A percentile compares a stretch with the other conserved stretches of the same genome.
These are phyloP conservation scores for Betta splendens DNA, from an alignment of 2,797 vertebrate genomes.

Conservation along the genomic window DNA sequence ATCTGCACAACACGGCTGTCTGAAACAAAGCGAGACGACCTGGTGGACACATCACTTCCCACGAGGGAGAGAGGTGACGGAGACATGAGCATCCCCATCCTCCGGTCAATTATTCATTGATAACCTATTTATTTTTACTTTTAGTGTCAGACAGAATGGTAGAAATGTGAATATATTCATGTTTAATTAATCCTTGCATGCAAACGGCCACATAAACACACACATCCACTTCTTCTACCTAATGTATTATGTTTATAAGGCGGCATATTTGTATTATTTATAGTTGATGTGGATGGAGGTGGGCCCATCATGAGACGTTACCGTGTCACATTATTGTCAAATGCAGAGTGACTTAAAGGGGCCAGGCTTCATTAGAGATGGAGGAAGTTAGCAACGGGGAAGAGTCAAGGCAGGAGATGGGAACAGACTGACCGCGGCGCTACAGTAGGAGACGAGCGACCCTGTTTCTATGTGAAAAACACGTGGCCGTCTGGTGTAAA, in stretches of 20 bases:
- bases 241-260: slow-evolving; percentile 84
- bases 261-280: slow-evolving; percentile 79
- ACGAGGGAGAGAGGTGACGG: slow-evolving; percentile 17
- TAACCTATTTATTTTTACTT: slow-evolving; percentile 83
- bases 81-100: slow-evolving; percentile 46
- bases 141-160: slow-evolving; percentile 74
- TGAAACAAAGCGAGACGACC: slow-evolving; percentile 62
- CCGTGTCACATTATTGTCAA: slow-evolving; percentile 81
- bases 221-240: slow-evolving; percentile 73
- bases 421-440: slow-evolving; percentile 67
- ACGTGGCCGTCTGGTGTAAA: too few relatives aligned
- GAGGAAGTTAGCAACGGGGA: slow-evolving; percentile 35
- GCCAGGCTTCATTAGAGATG: slow-evolving; percentile 71
- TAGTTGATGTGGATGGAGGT: slow-evolving; percentile 61
- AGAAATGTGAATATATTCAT: slow-evolving; percentile 78
- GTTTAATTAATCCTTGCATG: slow-evolving; percentile 74
- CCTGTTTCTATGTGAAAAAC: background rate
- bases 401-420: slow-evolving; percentile 52
- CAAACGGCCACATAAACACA: slow-evolving; percentile 66
- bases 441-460: too few relatives aligned
- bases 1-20: slow-evolving; percentile 67
- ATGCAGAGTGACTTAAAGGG: slow-evolving; percentile 72
- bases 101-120: slow-evolving; percentile 84
- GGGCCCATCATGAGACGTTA: slow-evolving; percentile 68
- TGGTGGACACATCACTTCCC: slow-evolving; percentile 64